Conservation (phyloP, 2,888 invertebrate species). For the Crematogaster levior region DNA sequence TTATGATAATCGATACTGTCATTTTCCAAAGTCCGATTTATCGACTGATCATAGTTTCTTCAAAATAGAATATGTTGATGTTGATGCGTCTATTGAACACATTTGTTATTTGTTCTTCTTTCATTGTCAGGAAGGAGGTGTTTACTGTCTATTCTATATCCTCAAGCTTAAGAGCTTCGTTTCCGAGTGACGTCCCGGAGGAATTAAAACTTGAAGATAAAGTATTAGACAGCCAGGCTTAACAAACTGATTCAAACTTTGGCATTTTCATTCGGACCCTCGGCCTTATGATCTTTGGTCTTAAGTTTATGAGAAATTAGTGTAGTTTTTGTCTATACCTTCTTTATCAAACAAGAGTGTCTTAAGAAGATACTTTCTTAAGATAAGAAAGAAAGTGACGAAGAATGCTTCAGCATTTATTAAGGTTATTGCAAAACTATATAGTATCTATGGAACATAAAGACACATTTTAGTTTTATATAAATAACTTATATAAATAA, state of each 20-base stretch:
- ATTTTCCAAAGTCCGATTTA: conserved; percentile 50
- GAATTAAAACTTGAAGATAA: conserved; percentile 34
- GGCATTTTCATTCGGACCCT: conserved; percentile 9
- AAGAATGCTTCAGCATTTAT: neutral
- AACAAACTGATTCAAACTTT: conserved; percentile 33
- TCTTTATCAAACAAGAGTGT: neutral
- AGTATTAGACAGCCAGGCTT: conserved; percentile 7
- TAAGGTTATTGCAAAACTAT: neutral
- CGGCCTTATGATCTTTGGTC: conserved; percentile 34
- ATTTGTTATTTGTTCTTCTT: conserved; percentile 2
- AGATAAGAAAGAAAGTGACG: neutral
- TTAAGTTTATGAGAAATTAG: conserved; percentile 23
- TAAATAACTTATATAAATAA: too few species aligned
- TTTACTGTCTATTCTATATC: conserved; percentile 10
- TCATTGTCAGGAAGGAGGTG: neutral
- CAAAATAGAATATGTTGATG: conserved; percentile 35
- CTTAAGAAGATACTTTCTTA: neutral
- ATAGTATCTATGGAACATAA: neutral
- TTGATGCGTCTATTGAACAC: conserved; percentile 47
- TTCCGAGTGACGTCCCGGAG: neutral
- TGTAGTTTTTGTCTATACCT: neutral
- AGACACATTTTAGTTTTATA: too few species aligned
- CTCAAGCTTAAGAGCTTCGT: conserved; percentile 13
- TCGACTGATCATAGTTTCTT: conserved; percentile 33
- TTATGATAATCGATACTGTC: neutral